These are phyloP conservation scores for Chydorus sphaericus DNA, from an alignment of 2,888 invertebrate species.

Conservation along the genomic window DNA sequence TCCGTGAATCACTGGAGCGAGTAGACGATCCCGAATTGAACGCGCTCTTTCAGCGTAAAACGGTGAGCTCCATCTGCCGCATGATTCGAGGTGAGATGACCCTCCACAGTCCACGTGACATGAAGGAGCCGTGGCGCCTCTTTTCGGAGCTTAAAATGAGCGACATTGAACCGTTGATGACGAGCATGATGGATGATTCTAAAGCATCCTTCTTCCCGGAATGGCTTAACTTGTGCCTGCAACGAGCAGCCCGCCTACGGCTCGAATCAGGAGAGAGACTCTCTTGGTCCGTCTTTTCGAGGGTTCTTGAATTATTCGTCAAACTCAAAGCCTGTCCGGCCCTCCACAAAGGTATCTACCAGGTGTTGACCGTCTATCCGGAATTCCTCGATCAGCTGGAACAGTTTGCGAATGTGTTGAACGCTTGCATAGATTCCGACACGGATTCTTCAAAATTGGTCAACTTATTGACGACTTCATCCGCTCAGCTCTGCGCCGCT, in stretches of 20 bases:
- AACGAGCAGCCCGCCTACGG: not conserved
- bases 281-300: not conserved
- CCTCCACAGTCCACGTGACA: not conserved
- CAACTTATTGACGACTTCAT: not conserved
- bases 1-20: not conserved
- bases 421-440: not conserved
- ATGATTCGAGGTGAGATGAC: not conserved
- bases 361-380: constrained; percentile 1
- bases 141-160: not conserved
- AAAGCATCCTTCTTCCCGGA: not conserved
- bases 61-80: not conserved
- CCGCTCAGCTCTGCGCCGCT: not conserved
- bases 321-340: not conserved
- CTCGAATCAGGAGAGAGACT: not conserved
- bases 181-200: too few species aligned
- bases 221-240: not conserved
- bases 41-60: not conserved
- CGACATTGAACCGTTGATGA: not conserved
- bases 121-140: not conserved
- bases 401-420: not conserved
- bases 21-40: not conserved
- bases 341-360: not conserved
- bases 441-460: not conserved
- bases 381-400: not conserved
- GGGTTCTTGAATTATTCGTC: not conserved